Evolutionary conservation across 2,797 vertebrate species (phyloP).

Genomic region (Parambassis ranga): DNA sequence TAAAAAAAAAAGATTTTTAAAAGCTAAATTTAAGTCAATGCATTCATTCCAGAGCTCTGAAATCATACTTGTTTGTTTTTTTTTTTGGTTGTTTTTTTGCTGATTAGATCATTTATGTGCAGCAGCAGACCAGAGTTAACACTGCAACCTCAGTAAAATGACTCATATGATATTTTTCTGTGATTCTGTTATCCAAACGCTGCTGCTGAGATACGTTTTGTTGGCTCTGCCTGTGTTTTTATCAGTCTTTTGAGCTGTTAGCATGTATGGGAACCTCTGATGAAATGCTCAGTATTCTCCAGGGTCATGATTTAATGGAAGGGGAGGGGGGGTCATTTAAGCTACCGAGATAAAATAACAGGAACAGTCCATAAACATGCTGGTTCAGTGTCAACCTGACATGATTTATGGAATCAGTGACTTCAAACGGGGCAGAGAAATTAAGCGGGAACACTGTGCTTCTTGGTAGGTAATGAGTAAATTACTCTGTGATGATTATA

Average conservation of each 20-base stretch:
- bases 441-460: neutral
- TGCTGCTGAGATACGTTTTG: neutral
- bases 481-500: neutral
- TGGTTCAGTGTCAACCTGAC: conserved; percentile 12
- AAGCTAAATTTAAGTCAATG: no score
- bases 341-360: conserved; percentile 27
- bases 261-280: conserved; percentile 40
- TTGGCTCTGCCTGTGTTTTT: neutral
- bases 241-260: conserved; percentile 5
- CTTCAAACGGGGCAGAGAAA: conserved; percentile 16
- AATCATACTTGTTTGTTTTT: no score
- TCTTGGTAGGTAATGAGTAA: neutral
- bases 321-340: conserved; percentile 9
- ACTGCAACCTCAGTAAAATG: no score
- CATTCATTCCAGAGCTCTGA: neutral
- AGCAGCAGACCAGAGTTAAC: no score
- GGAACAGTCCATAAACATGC: conserved; percentile 34
- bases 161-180: no score
- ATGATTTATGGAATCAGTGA: conserved; percentile 32
- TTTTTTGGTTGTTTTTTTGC: neutral
- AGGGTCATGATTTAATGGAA: conserved; percentile 29
- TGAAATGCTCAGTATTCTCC: neutral
- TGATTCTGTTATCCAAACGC: no score
- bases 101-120: no score
- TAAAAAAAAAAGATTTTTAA: no score